phyloP scores from a whole-genome alignment of 2,797 vertebrate species.

The Pogoniulus pusillus region DNA sequence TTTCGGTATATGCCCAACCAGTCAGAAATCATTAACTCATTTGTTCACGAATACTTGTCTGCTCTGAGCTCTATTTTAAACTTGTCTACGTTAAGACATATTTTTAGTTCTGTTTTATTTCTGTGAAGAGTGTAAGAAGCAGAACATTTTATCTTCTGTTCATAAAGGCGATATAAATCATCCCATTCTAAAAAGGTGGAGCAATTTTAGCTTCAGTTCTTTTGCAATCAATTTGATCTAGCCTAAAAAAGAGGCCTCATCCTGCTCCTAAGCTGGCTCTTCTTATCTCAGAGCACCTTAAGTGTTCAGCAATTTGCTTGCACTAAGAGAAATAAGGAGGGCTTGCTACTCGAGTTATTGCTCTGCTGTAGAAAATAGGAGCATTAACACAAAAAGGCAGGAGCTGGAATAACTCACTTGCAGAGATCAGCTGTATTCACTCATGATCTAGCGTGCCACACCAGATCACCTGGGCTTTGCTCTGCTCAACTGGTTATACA shows the following conservation, averaged over 20 bases:
- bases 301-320: neutral
- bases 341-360: neutral
- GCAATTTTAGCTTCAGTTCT: conserved; percentile 30
- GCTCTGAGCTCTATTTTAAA: conserved; percentile 53
- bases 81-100: conserved; percentile 25
- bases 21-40: conserved; percentile 50
- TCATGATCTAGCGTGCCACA: neutral
- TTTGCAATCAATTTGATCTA: conserved; percentile 1
- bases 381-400: neutral
- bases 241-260: neutral
- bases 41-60: conserved; percentile 44
- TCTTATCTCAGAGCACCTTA: neutral
- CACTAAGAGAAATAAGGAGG: neutral
- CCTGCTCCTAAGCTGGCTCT: neutral
- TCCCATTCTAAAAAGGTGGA: conserved; percentile 44
- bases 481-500: rapidly evolving
- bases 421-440: neutral
- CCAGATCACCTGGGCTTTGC: neutral
- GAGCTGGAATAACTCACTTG: neutral
- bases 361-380: neutral
- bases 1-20: neutral
- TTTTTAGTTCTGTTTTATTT: conserved; percentile 60
- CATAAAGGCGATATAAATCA: conserved; percentile 66
- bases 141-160: conserved; percentile 52
- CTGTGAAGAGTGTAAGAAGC: conserved; percentile 27